Conservation (phyloP, 37 sponge, comb jelly and placozoan genomes). For the Agelas oroides region DNA sequence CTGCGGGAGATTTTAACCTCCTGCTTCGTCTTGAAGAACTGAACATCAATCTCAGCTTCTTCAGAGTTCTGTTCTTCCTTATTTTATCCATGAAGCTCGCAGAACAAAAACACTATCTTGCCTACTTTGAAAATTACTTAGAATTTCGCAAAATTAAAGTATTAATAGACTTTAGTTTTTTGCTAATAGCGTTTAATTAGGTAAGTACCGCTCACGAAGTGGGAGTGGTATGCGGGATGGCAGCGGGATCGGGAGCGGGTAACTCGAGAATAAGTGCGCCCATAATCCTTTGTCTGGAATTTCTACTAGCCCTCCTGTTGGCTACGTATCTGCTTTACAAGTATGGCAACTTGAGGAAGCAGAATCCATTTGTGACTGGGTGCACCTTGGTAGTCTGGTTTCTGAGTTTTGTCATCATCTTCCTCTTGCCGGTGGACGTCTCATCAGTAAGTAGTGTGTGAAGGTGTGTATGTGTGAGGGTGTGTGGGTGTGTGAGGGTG, state of each 20-base stretch:
- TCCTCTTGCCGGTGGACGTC: conserved; percentile 93
- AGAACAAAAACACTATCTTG: not conserved
- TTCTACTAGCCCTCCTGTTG: conserved; percentile 61
- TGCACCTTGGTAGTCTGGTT: conserved; percentile 89
- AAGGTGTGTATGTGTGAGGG: not conserved
- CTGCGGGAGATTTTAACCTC: conserved; percentile 2
- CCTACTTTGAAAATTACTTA: not conserved
- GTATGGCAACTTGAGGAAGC: conserved; percentile 84
- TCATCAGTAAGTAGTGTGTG: conserved; percentile 80
- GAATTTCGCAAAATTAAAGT: not conserved
- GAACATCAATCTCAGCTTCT: conserved; percentile 39
- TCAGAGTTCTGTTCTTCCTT: conserved; percentile 43
- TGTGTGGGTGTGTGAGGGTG: too few species aligned
- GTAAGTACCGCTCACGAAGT: not conserved
- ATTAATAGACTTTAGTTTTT: not conserved
- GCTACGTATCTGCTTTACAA: conserved; percentile 73
- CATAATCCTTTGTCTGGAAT: conserved; percentile 69
- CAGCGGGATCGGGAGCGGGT: not conserved
- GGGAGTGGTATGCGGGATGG: not conserved
- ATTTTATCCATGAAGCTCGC: conserved; percentile 31
- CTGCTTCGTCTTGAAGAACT: not conserved
- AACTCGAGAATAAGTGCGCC: conserved; percentile 46
- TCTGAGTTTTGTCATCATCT: conserved; percentile 90
- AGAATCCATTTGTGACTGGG: conserved; percentile 82
- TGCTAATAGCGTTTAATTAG: not conserved